phyloP scores from a whole-genome alignment of 2,797 vertebrate genomes.

The Gadopsis marmoratus region DNA sequence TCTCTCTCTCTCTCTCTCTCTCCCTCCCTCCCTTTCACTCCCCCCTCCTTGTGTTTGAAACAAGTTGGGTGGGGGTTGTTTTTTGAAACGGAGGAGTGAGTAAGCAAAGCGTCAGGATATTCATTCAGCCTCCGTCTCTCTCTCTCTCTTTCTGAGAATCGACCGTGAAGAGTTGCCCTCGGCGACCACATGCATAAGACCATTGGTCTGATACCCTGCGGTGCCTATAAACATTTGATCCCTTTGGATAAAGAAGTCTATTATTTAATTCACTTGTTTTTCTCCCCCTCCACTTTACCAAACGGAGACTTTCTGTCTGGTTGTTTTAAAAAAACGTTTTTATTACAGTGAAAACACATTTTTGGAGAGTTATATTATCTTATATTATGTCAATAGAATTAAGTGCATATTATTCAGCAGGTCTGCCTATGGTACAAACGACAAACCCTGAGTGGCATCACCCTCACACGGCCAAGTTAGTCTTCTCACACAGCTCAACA shows the following conservation, averaged over 20 bases:
- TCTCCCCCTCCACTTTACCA: conserved; percentile 16
- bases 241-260: conserved; percentile 84
- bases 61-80: conserved; percentile 78
- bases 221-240: conserved; percentile 93
- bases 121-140: conserved; percentile 84
- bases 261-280: conserved; percentile 72
- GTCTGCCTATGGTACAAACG: not conserved
- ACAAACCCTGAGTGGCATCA: conserved; percentile 14
- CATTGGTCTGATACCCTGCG: conserved; percentile 77
- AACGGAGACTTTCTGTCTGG: conserved; percentile 50
- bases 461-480: not conserved
- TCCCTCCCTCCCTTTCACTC: conserved; percentile 76
- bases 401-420: conserved; percentile 23
- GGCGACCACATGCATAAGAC: conserved; percentile 88
- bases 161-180: conserved; percentile 89
- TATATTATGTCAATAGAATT: not conserved
- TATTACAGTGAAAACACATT: conserved; percentile 26
- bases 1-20: conserved; percentile 77
- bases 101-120: conserved; percentile 84
- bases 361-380: conserved; percentile 8
- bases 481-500: conserved; percentile 1
- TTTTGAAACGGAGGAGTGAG: conserved; percentile 79
- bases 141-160: conserved; percentile 79
- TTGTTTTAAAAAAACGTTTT: conserved; percentile 29
- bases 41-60: conserved; percentile 84